These are phyloP conservation scores for Ctena decussata DNA, from an alignment of 2,888 invertebrate species.

Conservation along the genomic window DNA sequence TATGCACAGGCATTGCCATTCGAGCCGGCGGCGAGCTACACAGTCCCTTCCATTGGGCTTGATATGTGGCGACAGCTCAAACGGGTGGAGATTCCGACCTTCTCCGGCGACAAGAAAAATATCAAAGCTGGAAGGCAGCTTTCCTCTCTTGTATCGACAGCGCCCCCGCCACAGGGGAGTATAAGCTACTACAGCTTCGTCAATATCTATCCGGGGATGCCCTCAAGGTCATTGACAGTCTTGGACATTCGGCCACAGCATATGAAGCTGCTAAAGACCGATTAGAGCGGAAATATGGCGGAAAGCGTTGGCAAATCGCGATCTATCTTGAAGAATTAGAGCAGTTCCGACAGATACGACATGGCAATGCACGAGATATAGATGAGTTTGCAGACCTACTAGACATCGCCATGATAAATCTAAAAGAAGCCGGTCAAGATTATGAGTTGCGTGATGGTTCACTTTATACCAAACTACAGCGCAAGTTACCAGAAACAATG, in stretches of 20 bases:
- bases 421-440: background rate
- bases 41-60: background rate
- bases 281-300: slow-evolving; percentile 28
- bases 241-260: slow-evolving; percentile 26
- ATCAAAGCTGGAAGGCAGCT: slow-evolving; percentile 19
- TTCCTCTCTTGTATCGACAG: slow-evolving; percentile 21
- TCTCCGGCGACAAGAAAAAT: slow-evolving; percentile 18
- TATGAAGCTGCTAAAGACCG: slow-evolving; percentile 37
- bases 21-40: background rate
- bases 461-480: slow-evolving; percentile 5
- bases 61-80: slow-evolving; percentile 24
- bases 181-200: slow-evolving; percentile 21
- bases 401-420: slow-evolving; percentile 18
- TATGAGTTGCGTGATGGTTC: background rate
- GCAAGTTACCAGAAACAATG: slow-evolving; percentile 34
- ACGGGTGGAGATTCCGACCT: slow-evolving; percentile 24
- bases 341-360: background rate
- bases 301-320: background rate
- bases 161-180: slow-evolving; percentile 7
- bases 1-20: background rate
- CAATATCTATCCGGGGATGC: slow-evolving; percentile 31
- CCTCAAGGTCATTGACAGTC: slow-evolving; percentile 24
- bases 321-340: slow-evolving; percentile 13
- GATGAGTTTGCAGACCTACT: slow-evolving; percentile 16
- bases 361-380: slow-evolving; percentile 12